phyloP scores from a whole-genome alignment of 2,113 vertebrate species.

The Progne subis region DNA sequence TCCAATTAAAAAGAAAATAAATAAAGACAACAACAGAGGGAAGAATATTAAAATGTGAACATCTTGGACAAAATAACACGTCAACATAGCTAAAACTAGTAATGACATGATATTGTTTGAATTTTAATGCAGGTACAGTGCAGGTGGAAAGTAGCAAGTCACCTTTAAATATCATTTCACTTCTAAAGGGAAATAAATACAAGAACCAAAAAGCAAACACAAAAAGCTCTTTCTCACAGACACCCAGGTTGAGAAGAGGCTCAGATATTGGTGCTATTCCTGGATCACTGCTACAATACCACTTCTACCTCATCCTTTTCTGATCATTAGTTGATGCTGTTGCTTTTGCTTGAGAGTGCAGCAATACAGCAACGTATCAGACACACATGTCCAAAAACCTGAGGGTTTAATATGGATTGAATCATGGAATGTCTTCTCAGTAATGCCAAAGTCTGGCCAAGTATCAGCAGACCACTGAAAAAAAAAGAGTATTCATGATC shows the following conservation, averaged over 20 bases:
- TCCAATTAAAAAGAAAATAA: too few relatives aligned
- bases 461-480: background rate
- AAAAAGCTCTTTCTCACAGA: background rate
- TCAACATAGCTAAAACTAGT: background rate
- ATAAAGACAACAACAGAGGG: background rate
- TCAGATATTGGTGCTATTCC: background rate
- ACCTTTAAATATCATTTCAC: background rate
- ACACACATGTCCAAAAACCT: fast-evolving
- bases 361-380: background rate
- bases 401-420: background rate
- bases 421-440: background rate
- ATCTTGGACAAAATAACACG: background rate
- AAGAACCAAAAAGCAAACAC: background rate
- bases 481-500: background rate
- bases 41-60: background rate
- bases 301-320: background rate
- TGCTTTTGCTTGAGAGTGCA: background rate
- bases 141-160: background rate
- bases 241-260: background rate
- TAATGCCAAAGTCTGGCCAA: background rate
- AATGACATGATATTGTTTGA: background rate
- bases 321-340: background rate
- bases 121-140: background rate
- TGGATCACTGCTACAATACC: background rate
- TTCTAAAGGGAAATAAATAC: background rate